Base-by-base conservation (phyloP, 2,113 vertebrate genomes). In the Brachyistius frenatus region DNA sequence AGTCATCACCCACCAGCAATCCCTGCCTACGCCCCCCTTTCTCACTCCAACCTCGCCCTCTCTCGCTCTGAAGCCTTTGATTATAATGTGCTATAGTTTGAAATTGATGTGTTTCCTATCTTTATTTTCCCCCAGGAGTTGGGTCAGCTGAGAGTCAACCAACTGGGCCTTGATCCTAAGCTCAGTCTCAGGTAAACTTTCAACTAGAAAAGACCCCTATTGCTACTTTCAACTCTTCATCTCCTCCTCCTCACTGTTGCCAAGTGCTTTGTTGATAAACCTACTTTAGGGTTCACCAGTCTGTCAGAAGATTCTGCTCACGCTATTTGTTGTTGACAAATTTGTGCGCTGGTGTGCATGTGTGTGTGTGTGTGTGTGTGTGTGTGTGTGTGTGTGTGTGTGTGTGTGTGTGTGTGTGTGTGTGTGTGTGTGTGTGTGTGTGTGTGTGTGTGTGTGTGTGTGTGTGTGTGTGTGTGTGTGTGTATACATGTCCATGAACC, bases 231-330 rank as follows among this genome's bases (percentile, higher is more conserved):
- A 90, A 83, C 88, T 84, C 41, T 73, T 75, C 80, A 73, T 73
- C 74, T 54, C 52, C 3, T 71, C 44, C 60, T 57, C 66, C 67
- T 60, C 60, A 3, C 72, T 49, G 77, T 61, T 44, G 52, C 35
- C 66, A 66, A 60, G 49, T 64, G 47, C 80, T 87, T 89, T 86
- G 87, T 86, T 90, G 87, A 91, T 88, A 92, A 91, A 86, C 44
- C 67, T 56, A 71, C 56, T 66, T 81, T 76, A 52, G 73, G 66
- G 72, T 84, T 67, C 57, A 66, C 64, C 10, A 33, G 69, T 70
- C 62, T 75, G 77, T 82, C 37, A 44, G 66, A 79, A 62, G 68
- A 89, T 73, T 81, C 61, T 11, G 5, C 61, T 77, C 56, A 5
- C 3, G 3, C 78, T 76, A 31, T 88, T 64, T 83, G 70, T 32